phyloP scores from a whole-genome alignment of 2,113 vertebrate species.

The Oryzias curvinotus region DNA sequence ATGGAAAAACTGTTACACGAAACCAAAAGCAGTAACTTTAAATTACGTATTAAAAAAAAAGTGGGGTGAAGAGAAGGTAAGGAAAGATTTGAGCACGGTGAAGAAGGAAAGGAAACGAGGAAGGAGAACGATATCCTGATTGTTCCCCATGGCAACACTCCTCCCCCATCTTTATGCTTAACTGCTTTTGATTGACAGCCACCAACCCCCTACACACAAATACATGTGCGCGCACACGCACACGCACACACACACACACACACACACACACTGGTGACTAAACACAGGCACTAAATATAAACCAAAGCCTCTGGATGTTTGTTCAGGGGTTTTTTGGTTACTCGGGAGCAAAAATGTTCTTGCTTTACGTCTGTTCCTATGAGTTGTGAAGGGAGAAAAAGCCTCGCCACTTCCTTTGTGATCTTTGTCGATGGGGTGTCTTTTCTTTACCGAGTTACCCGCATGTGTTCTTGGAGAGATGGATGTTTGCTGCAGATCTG shows the following conservation, averaged over 20 bases:
- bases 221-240: conserved; percentile 8
- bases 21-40: neutral
- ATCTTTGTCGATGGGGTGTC: too few relatives aligned
- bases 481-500: too few relatives aligned
- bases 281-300: conserved; percentile 51
- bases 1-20: neutral
- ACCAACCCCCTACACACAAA: conserved; percentile 33
- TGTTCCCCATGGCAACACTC: conserved; percentile 39
- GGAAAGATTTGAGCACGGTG: neutral
- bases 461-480: too few relatives aligned
- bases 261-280: conserved; percentile 19
- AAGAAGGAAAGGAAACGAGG: neutral
- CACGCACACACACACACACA: conserved; percentile 21
- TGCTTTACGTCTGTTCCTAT: too few relatives aligned
- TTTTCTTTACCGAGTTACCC: too few relatives aligned
- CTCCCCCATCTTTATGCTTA: conserved; percentile 52
- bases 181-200: conserved; percentile 55
- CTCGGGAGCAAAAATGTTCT: neutral
- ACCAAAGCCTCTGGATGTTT: conserved; percentile 32
- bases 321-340: conserved; percentile 12
- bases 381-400: too few relatives aligned
- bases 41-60: neutral
- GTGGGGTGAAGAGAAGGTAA: neutral
- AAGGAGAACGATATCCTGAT: conserved; percentile 9
- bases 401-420: too few relatives aligned